Evolutionary conservation across 2,888 invertebrate genomes (phyloP).

Genomic region (Metacarcinus magister): DNA sequence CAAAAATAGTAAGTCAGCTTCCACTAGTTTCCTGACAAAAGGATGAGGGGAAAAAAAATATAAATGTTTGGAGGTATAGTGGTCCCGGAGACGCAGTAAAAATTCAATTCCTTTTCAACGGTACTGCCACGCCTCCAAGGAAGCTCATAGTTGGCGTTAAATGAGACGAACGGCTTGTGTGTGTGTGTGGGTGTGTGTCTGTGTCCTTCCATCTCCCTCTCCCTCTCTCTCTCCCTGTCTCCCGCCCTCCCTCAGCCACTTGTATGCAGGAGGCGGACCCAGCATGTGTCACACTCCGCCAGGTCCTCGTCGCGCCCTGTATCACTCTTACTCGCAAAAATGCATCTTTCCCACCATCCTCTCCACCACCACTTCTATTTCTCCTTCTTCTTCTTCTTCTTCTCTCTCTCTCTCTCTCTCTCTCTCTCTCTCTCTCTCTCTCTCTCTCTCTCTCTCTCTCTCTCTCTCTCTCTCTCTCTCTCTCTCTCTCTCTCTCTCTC

Average conservation of each 20-base stretch:
- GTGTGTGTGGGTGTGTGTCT: background rate
- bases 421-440: background rate
- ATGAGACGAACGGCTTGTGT: slow-evolving; percentile 20
- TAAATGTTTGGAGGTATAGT: background rate
- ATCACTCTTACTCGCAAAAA: slow-evolving; percentile 47
- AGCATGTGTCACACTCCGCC: slow-evolving; percentile 41
- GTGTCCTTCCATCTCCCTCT: background rate
- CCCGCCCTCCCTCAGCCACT: background rate
- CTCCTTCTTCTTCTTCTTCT: background rate
- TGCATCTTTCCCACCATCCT: background rate
- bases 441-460: background rate
- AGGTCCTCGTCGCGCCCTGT: background rate
- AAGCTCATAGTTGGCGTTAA: slow-evolving; percentile 43
- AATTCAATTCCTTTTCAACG: slow-evolving; percentile 34
- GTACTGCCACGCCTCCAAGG: background rate
- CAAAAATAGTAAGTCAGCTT: background rate
- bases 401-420: background rate
- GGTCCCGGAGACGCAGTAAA: background rate
- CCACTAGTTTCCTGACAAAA: background rate
- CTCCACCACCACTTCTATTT: background rate
- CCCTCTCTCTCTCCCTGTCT: background rate
- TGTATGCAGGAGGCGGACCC: slow-evolving; percentile 22
- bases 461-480: background rate
- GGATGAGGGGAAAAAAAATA: background rate
- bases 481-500: background rate